phyloP scores from a whole-genome alignment of 2,113 vertebrate species.

The Gymnogyps californianus region DNA sequence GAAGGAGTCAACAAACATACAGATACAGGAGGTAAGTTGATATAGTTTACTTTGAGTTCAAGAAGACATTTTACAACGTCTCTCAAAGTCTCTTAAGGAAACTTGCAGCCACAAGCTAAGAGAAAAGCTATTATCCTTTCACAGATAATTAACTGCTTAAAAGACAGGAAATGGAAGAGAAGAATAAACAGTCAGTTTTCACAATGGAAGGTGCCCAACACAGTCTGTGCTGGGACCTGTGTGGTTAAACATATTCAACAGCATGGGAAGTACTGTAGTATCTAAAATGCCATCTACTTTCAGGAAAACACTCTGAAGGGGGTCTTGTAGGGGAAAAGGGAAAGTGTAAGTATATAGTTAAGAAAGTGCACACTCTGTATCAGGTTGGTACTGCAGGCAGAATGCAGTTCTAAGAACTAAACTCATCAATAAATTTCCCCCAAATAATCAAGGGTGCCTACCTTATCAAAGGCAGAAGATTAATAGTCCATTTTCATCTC shows the following conservation, averaged over 20 bases:
- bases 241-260: neutral
- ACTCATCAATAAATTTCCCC: neutral
- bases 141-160: neutral
- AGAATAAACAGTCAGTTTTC: neutral
- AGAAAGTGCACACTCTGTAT: neutral
- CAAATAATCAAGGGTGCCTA: neutral
- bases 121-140: neutral
- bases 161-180: neutral
- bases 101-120: neutral
- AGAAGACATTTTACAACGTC: neutral
- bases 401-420: neutral
- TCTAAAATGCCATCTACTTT: neutral
- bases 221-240: neutral
- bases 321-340: neutral
- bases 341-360: neutral
- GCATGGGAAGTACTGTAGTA: neutral
- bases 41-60: neutral
- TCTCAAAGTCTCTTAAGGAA: neutral
- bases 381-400: neutral
- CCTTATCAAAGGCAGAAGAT: neutral
- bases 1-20: neutral
- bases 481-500: neutral
- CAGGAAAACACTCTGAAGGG: neutral
- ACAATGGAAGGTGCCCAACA: neutral
- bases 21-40: neutral